phyloP scores from a whole-genome alignment of 2,888 invertebrate species.

The Pristionchus fissidentatus region DNA sequence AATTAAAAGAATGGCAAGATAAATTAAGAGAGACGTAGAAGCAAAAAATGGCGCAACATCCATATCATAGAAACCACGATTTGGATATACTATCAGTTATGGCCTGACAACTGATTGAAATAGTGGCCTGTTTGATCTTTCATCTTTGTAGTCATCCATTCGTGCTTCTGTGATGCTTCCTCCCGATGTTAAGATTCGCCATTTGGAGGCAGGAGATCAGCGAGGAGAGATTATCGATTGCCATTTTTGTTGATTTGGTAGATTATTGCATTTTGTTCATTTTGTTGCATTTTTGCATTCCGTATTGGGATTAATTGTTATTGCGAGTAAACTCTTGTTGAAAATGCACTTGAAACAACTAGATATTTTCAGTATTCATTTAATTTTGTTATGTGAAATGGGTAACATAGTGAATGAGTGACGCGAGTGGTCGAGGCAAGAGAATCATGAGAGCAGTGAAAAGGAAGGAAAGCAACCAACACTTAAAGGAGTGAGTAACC shows the following conservation, averaged over 20 bases:
- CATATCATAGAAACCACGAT: background rate
- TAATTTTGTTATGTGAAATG: too few species aligned
- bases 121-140: background rate
- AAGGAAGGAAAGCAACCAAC: too few species aligned
- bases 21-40: background rate
- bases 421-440: too few species aligned
- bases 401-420: too few species aligned
- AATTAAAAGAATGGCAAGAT: too few species aligned
- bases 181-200: slow-evolving; percentile 58
- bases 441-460: too few species aligned
- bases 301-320: too few species aligned
- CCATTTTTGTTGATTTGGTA: background rate
- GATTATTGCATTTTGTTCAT: too few species aligned
- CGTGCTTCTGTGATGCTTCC: slow-evolving; percentile 62
- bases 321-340: too few species aligned
- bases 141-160: slow-evolving; percentile 55
- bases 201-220: slow-evolving; percentile 48
- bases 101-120: background rate
- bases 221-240: slow-evolving; percentile 8
- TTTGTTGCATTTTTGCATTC: background rate
- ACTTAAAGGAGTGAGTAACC: too few species aligned
- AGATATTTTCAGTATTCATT: too few species aligned
- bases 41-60: background rate
- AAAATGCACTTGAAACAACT: too few species aligned
- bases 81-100: background rate